Base-by-base conservation (phyloP, 2,888 invertebrate genomes). In the Epirrhoe tristata region DNA sequence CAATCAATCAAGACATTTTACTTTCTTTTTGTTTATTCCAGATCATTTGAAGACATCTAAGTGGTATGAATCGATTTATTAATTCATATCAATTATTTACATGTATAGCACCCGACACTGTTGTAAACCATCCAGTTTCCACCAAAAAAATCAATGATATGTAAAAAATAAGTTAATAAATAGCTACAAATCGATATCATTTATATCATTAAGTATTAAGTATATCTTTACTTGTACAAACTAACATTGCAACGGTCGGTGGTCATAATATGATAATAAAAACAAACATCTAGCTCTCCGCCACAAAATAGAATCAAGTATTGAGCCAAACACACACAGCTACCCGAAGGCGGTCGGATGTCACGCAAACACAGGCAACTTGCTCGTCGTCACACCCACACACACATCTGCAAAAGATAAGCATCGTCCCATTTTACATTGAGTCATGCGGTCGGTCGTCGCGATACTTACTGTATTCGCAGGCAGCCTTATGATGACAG, bases 401-500 rank as follows among this genome's bases (percentile, higher is more conserved):
- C 84, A 83, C 83, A 84, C 83, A 82, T 77, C 75, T 79, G 72
- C 83, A 80, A 78, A 82, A 92, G 93, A 93, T 93, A 93, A 93
- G 89, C 90, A 91, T 91, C 91, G 93, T 92, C 89, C 93, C 89
- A 93, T 93, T 92, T 93, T 90, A 91, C 91, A 91, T 89, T 86
- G 86, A 90, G 88, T 91, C 89, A 89, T 89, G 86, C 89, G 87
- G 86, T 85, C 89, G 87, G 86, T 85, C 84, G 83, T 80, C 81
- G 82, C 81, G 81, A 87, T 91, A 93, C 93, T 93, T 84, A 93
- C 93, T 91, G 90, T 89, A 86, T 88, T 91, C 88, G 91, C 88
- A 85, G 93, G 93, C 93, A 91, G 93, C 92, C 93, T 91, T 91
- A 91, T 91, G 91, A 89, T 89, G 91, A 92, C 90, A 87, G 93